Evolutionary conservation across 2,113 vertebrate genomes (phyloP), one percentile per base, ranked within the genome.

Genomic region (Euleptes europaea): DNA sequence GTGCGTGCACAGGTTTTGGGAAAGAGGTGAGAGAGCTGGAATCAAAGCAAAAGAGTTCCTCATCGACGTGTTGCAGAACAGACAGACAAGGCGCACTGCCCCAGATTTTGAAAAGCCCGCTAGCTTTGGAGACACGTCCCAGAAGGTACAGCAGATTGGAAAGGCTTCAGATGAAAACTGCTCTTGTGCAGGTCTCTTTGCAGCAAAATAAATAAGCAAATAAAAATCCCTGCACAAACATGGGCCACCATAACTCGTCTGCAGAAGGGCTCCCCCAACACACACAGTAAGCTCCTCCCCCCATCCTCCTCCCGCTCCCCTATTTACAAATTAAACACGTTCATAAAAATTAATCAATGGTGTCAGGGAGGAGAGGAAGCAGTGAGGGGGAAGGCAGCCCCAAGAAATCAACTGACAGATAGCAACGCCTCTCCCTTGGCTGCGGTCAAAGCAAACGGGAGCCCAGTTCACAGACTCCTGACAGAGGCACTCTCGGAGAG

Each of bases 191-290:
- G 35, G 65, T 51, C 65, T 70, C 26, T 44, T 28, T 14, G 21
- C 65, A 47, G 49, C n/a, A 28, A 65, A 40, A 4, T 0, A n/a
- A 28, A 21, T 33, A 38, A n/a, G 42, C n/a, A n/a, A n/a, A 44
- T 9, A 44, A 44, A 44, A 44, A 44, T 44, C 4, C 44, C 40
- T 6, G 13, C 80, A 67, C 78, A 67, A 63, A 63, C 13, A 15
- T 9, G 74, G 40, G 40, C 54, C 44, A 44, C 4, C 2, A 15
- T 88, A 90, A 92, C 28, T 57, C 66, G 54, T 67, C 51, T 21
- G 31, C 13, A 1, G 9, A 4, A 4, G 17, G 47, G 1, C 11
- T 10, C 31, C 42, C 63, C 0, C 0, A 31, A 33, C 33, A 19
- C 0, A 1, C 21, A 8, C 51, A 71, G 26, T 57, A 63, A 66